phyloP scores from a whole-genome alignment of 2,797 vertebrate genomes.

The Lates japonicus region DNA sequence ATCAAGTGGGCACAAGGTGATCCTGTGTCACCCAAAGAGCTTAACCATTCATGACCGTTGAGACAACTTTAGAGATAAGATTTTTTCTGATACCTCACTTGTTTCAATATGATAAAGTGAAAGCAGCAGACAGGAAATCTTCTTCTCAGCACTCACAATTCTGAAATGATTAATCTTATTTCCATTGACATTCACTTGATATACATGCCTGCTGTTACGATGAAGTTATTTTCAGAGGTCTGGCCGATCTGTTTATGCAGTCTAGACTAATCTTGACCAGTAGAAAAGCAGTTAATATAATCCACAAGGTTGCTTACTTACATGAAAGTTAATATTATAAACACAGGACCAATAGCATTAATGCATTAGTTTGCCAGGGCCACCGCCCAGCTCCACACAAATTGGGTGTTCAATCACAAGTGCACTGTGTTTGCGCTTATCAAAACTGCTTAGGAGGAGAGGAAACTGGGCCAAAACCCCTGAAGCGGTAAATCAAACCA shows the following conservation, averaged over 20 bases:
- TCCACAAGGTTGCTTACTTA: conserved; percentile 56
- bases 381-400: conserved; percentile 46
- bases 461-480: conserved; percentile 57
- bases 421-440: conserved; percentile 37
- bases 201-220: conserved; percentile 21
- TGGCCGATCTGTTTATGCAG: conserved; percentile 36
- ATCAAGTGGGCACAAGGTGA: not conserved
- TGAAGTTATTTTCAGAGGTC: conserved; percentile 40
- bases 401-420: conserved; percentile 56
- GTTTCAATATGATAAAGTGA: not conserved
- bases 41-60: conserved; percentile 5
- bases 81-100: not conserved
- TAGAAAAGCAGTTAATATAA: conserved; percentile 41
- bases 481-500: conserved; percentile 46
- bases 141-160: conserved; percentile 1
- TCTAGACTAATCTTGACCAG: conserved; percentile 38
- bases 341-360: conserved; percentile 45
- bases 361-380: conserved; percentile 48
- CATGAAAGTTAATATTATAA: conserved; percentile 53
- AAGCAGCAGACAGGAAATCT: conserved; percentile 21
- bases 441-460: conserved; percentile 63
- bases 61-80: not conserved
- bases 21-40: not conserved
- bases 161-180: conserved; percentile 29
- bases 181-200: conserved; percentile 18